Evolutionary conservation across 2,888 invertebrate species (phyloP).

Genomic region (Cosmia pyralina): DNA sequence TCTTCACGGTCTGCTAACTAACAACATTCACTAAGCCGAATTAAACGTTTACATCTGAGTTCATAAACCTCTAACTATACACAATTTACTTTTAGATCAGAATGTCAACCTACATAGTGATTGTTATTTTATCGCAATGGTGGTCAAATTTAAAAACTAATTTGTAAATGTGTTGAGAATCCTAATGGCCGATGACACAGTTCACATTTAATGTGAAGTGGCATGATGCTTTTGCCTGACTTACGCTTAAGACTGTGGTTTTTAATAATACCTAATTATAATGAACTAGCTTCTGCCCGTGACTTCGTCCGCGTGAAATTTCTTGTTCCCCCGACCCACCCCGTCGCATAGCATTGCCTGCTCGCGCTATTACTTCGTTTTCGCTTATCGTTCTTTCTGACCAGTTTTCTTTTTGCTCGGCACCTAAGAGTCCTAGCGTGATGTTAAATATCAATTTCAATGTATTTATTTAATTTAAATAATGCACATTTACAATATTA

Average conservation of each 20-base stretch:
- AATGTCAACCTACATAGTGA: slow-evolving; percentile 45
- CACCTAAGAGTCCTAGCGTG: too few species aligned
- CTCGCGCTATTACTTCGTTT: too few species aligned
- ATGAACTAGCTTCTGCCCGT: too few species aligned
- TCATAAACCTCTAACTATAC: slow-evolving; percentile 55
- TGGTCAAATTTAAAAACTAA: slow-evolving; percentile 51
- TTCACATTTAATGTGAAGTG: slow-evolving; percentile 14
- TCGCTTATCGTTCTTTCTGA: too few species aligned
- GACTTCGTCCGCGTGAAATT: too few species aligned
- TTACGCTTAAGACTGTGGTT: slow-evolving; percentile 17
- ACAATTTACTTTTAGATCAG: slow-evolving; percentile 45
- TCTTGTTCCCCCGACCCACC: too few species aligned
- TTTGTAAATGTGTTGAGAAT: slow-evolving; percentile 52
- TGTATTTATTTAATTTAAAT: too few species aligned
- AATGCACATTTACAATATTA: too few species aligned
- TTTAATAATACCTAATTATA: background rate
- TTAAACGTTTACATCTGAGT: slow-evolving; percentile 43
- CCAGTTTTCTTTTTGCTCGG: too few species aligned
- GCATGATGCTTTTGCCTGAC: slow-evolving; percentile 3
- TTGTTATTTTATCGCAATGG: slow-evolving; percentile 56
- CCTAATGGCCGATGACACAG: slow-evolving; percentile 50
- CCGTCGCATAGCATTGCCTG: too few species aligned
- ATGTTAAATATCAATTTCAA: too few species aligned
- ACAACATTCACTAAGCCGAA: slow-evolving; percentile 53
- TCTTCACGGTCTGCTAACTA: slow-evolving; percentile 54